A percentile compares a stretch with the other conserved stretches of the same genome.
phyloP scores from a whole-genome alignment of 2,797 vertebrate genomes.

The Sphenodon punctatus region DNA sequence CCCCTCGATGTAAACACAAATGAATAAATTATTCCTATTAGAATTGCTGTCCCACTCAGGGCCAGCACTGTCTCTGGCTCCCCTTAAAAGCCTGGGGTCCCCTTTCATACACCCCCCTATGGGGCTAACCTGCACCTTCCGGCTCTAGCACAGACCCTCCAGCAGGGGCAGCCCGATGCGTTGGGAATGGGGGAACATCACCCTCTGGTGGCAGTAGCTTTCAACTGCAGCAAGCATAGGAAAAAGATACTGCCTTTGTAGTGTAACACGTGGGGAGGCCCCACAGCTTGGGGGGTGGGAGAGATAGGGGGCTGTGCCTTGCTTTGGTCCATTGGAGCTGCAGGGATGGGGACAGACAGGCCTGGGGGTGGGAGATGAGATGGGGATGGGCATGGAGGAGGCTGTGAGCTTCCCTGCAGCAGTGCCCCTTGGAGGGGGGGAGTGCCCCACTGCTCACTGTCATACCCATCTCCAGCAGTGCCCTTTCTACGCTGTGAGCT shows the following conservation, averaged over 20 bases:
- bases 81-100: neutral
- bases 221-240: neutral
- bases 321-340: neutral
- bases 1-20: conserved; percentile 64
- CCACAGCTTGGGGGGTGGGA: neutral
- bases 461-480: no score
- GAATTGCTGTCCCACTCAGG: neutral
- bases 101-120: neutral
- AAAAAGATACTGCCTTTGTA: neutral
- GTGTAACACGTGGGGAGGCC: conserved; percentile 19
- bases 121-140: neutral
- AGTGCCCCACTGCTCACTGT: no score
- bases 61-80: neutral
- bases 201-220: neutral
- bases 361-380: no score
- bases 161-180: conserved; percentile 22
- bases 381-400: neutral
- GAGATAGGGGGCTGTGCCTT: conserved; percentile 4
- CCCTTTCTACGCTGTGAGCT: no score
- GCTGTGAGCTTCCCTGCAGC: neutral
- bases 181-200: neutral
- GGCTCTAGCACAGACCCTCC: conserved; percentile 16
- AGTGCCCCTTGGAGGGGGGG: no score
- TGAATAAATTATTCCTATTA: conserved; percentile 70
- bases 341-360: neutral